Evolutionary conservation across 2,888 invertebrate species (phyloP).

Genomic region (Ametastegia equiseti): DNA sequence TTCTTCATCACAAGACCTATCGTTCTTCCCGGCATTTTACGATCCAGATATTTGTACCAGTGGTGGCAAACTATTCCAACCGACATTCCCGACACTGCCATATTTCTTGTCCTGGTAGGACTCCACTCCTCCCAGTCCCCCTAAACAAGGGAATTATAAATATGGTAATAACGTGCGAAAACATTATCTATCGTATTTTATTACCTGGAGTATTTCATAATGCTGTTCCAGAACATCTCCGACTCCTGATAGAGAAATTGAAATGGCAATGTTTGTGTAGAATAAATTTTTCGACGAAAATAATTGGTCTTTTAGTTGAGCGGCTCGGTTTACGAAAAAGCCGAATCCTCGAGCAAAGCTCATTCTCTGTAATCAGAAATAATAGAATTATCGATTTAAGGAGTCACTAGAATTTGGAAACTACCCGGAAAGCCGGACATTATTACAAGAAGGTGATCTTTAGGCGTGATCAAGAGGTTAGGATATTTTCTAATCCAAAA

Average conservation of each 20-base stretch:
- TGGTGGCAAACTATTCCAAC: constrained; percentile 90
- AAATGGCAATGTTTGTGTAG: constrained; percentile 88
- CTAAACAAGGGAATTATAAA: constrained; percentile 55
- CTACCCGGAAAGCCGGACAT: too few relatives aligned
- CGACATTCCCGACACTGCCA: constrained; percentile 87
- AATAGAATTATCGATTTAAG: background rate
- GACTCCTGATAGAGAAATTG: constrained; percentile 84
- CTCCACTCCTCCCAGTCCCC: constrained; percentile 80
- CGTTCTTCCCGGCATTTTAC: constrained; percentile 83
- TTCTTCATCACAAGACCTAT: constrained; percentile 85
- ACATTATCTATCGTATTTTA: background rate
- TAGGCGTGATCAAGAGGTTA: background rate
- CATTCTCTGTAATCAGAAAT: constrained; percentile 59
- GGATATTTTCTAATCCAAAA: background rate
- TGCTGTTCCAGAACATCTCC: constrained; percentile 91
- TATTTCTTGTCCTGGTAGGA: constrained; percentile 82
- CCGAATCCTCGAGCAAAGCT: constrained; percentile 58
- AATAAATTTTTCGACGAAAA: constrained; percentile 81
- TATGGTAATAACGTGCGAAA: background rate
- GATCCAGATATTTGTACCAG: constrained; percentile 91
- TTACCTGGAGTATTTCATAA: constrained; percentile 81
- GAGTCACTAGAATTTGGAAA: too few relatives aligned
- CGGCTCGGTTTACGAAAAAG: constrained; percentile 54
- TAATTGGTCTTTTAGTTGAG: constrained; percentile 61
- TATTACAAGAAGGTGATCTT: too few relatives aligned